Evolutionary conservation across 2,888 invertebrate species (phyloP).

Genomic region (Blastobasis lacticolella): DNA sequence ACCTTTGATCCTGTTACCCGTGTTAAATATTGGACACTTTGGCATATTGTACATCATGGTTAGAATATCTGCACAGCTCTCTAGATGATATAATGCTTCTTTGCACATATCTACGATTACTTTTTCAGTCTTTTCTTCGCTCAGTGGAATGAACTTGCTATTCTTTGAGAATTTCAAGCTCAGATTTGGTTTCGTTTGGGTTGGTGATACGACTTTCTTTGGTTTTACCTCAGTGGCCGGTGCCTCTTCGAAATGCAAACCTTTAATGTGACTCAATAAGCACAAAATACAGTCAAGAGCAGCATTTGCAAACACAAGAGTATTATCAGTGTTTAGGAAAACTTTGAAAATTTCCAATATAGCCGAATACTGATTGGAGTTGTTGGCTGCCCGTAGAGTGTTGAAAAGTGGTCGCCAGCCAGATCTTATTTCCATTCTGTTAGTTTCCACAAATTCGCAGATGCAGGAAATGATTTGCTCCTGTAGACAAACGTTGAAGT

Average conservation of each 20-base stretch:
- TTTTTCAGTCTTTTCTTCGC: slow-evolving; percentile 63
- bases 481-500: slow-evolving; percentile 55
- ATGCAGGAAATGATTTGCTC: slow-evolving; percentile 94
- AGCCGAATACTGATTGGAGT: slow-evolving; percentile 81
- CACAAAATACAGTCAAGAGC: slow-evolving; percentile 95
- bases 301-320: slow-evolving; percentile 94
- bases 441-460: slow-evolving; percentile 96
- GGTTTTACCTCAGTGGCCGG: slow-evolving; percentile 59
- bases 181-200: slow-evolving; percentile 51
- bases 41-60: slow-evolving; percentile 96
- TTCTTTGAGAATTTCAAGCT: slow-evolving; percentile 63
- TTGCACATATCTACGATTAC: slow-evolving; percentile 77
- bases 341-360: slow-evolving; percentile 94
- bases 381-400: slow-evolving; percentile 89
- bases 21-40: slow-evolving; percentile 93
- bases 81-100: slow-evolving; percentile 88
- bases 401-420: slow-evolving; percentile 98
- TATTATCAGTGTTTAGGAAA: slow-evolving; percentile 94
- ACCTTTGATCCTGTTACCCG: slow-evolving; percentile 87
- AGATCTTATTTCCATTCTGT: slow-evolving; percentile 92
- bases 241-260: slow-evolving; percentile 76
- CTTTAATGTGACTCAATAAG: slow-evolving; percentile 83
- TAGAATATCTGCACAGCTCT: slow-evolving; percentile 89
- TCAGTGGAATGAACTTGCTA: slow-evolving; percentile 62
- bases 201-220: slow-evolving; percentile 42